Evolutionary conservation across 2,888 invertebrate genomes (phyloP).

Genomic region (Busseola fusca): DNA sequence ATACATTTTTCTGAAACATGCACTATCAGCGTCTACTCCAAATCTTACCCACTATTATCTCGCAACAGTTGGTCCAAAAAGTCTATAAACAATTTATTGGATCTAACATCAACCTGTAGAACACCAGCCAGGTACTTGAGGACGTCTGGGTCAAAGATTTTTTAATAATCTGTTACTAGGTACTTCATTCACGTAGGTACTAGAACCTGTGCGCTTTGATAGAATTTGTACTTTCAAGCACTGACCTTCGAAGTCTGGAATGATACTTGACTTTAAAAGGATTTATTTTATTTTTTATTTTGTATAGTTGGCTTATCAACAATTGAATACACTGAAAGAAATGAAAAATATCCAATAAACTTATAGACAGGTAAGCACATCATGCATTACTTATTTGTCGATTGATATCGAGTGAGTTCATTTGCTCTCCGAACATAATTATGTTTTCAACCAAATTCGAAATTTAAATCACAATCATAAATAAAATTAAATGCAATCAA

Average conservation of each 20-base stretch:
- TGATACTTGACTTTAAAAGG: constrained; percentile 1
- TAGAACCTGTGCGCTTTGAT: constrained; percentile 5
- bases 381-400: no score
- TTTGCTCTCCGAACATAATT: no score
- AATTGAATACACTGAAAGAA: no score
- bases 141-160: constrained; percentile 30
- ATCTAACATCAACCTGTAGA: constrained; percentile 42
- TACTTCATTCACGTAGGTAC: constrained; percentile 15
- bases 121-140: constrained; percentile 36
- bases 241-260: neutral
- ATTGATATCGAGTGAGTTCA: no score
- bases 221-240: constrained; percentile 9
- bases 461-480: no score
- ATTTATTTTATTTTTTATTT: no score
- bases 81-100: constrained; percentile 42
- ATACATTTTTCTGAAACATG: constrained; percentile 4
- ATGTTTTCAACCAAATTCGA: no score
- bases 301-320: no score
- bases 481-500: no score
- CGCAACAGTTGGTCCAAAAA: constrained; percentile 26
- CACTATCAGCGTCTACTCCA: constrained; percentile 18
- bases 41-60: constrained; percentile 16
- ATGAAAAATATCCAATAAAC: no score
- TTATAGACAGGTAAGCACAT: no score
- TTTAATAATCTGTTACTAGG: constrained; percentile 32